Percentiles rank a stretch among this genome's conserved stretches.
These are phyloP conservation scores for Caradrina clavipalpis DNA, from an alignment of 2,888 invertebrate genomes.

Conservation along the genomic window DNA sequence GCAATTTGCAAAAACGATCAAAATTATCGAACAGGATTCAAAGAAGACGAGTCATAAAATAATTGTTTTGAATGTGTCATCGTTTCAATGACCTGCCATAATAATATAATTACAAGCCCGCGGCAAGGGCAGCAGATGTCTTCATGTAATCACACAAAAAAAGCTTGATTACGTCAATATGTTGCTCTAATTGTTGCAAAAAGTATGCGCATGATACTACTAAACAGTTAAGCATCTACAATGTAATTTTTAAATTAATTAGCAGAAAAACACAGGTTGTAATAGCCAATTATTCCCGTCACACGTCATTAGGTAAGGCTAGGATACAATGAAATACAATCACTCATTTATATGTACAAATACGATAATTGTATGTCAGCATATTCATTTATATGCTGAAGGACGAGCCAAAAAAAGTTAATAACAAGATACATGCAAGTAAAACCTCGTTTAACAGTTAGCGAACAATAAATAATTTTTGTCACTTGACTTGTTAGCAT, in stretches of 20 bases:
- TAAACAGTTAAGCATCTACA: background rate
- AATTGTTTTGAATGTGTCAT: constrained; percentile 94
- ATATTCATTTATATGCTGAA: constrained; percentile 40
- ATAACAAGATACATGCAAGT: constrained; percentile 16
- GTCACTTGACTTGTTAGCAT: constrained; percentile 20
- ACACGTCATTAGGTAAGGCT: constrained; percentile 31
- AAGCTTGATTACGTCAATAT: constrained; percentile 32
- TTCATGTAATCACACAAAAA: constrained; percentile 31
- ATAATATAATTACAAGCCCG: constrained; percentile 43
- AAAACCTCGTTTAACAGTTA: constrained; percentile 17
- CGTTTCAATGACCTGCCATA: constrained; percentile 94
- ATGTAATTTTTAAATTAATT: background rate
- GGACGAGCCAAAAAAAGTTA: constrained; percentile 33
- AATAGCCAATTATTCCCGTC: constrained; percentile 31
- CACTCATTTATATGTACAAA: constrained; percentile 19
- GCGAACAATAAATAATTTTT: constrained; percentile 25
- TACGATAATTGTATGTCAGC: constrained; percentile 32
- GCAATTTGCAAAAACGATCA: constrained; percentile 1
- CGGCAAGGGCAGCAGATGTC: constrained; percentile 46
- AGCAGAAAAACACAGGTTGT: constrained; percentile 16
- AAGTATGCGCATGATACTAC: constrained; percentile 7
- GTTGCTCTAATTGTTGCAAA: constrained; percentile 43
- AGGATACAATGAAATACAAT: constrained; percentile 22
- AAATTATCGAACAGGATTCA: constrained; percentile 39
- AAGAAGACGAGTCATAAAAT: constrained; percentile 9